Percentiles rank a stretch among this genome's conserved stretches.
phyloP scores from a whole-genome alignment of 2,888 invertebrate genomes.

The Agrypnus murinus region DNA sequence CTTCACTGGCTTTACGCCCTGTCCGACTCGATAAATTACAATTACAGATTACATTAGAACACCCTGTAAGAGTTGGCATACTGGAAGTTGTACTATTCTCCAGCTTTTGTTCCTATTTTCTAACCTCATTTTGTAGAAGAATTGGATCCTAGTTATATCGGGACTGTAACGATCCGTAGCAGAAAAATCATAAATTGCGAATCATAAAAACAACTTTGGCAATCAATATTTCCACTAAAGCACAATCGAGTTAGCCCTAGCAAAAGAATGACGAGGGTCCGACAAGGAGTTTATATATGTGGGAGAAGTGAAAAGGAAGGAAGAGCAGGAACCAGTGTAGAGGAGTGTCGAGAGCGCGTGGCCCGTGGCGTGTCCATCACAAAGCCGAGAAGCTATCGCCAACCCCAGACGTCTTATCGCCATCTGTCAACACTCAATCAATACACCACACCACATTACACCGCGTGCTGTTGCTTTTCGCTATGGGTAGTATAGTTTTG shows the following conservation, averaged over 20 bases:
- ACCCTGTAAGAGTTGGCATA: slow-evolving; percentile 35
- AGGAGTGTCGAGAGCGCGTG: slow-evolving; percentile 40
- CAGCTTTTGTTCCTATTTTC: slow-evolving; percentile 29
- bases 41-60: slow-evolving; percentile 49
- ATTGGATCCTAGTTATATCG: not conserved
- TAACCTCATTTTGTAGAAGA: not conserved
- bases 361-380: slow-evolving; percentile 56
- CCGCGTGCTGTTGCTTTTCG: slow-evolving; percentile 34
- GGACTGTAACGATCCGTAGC: not conserved
- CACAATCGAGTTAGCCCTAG: slow-evolving; percentile 44
- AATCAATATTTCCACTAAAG: slow-evolving; percentile 46
- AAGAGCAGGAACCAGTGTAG: slow-evolving; percentile 37
- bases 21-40: slow-evolving; percentile 53
- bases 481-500: slow-evolving; percentile 31
- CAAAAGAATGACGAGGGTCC: slow-evolving; percentile 42
- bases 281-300: slow-evolving; percentile 46
- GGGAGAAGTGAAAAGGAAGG: slow-evolving; percentile 41
- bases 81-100: too few species aligned
- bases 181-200: slow-evolving; percentile 30
- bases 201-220: slow-evolving; percentile 43
- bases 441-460: slow-evolving; percentile 54
- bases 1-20: slow-evolving; percentile 49
- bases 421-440: slow-evolving; percentile 65
- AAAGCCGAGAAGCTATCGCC: slow-evolving; percentile 57
- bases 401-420: slow-evolving; percentile 58